phyloP scores from a whole-genome alignment of 2,888 invertebrate genomes.

The Drosophila rellima region DNA sequence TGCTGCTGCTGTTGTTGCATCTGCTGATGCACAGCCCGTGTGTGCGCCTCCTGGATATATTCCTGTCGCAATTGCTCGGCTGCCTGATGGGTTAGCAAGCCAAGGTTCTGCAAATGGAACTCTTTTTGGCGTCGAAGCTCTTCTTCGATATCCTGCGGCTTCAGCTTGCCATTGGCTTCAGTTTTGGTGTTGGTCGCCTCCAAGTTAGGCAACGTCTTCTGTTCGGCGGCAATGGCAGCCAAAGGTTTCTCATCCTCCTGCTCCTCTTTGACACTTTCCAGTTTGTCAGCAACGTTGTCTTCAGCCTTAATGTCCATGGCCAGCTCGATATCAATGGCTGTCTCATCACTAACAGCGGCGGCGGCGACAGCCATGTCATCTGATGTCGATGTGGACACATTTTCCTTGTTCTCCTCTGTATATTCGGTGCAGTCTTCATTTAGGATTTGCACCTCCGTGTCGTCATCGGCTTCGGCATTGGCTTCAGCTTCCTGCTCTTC shows the following conservation, averaged over 20 bases:
- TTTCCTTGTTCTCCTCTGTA: constrained; percentile 67
- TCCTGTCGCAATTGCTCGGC: constrained; percentile 88
- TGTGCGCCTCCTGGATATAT: constrained; percentile 76
- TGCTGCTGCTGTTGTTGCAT: constrained; percentile 56
- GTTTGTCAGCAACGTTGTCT: constrained; percentile 8
- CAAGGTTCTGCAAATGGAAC: constrained; percentile 90
- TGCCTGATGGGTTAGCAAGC: constrained; percentile 91
- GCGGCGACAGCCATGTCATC: constrained; percentile 31
- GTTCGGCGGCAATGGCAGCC: constrained; percentile 38
- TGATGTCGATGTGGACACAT: constrained; percentile 57
- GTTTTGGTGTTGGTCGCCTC: constrained; percentile 2
- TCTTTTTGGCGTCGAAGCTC: constrained; percentile 90
- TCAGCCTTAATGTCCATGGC: constrained; percentile 53
- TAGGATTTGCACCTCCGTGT: constrained; percentile 31
- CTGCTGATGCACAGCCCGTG: constrained; percentile 62
- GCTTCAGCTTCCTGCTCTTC: constrained; percentile 49
- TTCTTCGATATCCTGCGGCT: constrained; percentile 84
- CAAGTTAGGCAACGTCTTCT: constrained; percentile 25
- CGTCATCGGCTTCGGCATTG: constrained; percentile 25
- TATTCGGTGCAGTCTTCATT: constrained; percentile 30
- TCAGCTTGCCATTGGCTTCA: constrained; percentile 50
- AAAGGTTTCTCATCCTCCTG: constrained; percentile 44
- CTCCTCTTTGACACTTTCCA: constrained; percentile 9
- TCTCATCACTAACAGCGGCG: constrained; percentile 18
- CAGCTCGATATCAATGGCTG: constrained; percentile 6